phyloP scores from a whole-genome alignment of 2,888 invertebrate species.

The Macropis europaea region DNA sequence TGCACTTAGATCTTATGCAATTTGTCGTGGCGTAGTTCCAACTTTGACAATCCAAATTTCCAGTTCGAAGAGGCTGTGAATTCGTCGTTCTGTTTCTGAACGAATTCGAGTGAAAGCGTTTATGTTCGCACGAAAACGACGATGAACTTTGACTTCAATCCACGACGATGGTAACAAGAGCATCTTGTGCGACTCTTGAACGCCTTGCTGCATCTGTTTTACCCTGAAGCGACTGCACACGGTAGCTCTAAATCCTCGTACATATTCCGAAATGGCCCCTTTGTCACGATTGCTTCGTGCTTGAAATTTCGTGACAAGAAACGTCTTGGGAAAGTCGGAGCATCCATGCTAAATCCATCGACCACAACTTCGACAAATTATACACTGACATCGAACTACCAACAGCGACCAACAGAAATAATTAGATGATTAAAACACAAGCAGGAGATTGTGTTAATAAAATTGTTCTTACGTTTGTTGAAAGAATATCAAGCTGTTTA shows the following conservation, averaged over 20 bases:
- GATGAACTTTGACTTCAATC: background rate
- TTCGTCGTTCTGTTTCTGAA: background rate
- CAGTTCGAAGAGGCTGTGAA: background rate
- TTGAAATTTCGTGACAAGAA: background rate
- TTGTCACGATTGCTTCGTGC: background rate
- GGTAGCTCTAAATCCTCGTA: background rate
- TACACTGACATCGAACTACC: too few relatives aligned
- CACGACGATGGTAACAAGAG: background rate
- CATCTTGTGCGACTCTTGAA: background rate
- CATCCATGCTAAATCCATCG: background rate
- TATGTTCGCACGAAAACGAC: background rate
- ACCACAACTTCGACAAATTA: background rate
- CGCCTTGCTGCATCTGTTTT: background rate
- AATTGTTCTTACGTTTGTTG: too few relatives aligned
- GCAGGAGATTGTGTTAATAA: too few relatives aligned
- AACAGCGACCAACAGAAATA: too few relatives aligned
- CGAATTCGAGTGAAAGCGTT: background rate
- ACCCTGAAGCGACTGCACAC: background rate
- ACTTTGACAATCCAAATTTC: too few relatives aligned
- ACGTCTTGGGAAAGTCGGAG: background rate
- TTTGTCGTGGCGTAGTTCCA: too few relatives aligned
- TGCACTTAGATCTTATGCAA: too few relatives aligned
- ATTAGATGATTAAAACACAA: too few relatives aligned
- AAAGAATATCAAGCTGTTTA: too few relatives aligned
- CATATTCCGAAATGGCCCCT: background rate